A percentile compares a stretch with the other conserved stretches of the same genome.
These are phyloP conservation scores for Dryobates pubescens DNA, from an alignment of 2,797 vertebrate genomes.

Conservation along the genomic window DNA sequence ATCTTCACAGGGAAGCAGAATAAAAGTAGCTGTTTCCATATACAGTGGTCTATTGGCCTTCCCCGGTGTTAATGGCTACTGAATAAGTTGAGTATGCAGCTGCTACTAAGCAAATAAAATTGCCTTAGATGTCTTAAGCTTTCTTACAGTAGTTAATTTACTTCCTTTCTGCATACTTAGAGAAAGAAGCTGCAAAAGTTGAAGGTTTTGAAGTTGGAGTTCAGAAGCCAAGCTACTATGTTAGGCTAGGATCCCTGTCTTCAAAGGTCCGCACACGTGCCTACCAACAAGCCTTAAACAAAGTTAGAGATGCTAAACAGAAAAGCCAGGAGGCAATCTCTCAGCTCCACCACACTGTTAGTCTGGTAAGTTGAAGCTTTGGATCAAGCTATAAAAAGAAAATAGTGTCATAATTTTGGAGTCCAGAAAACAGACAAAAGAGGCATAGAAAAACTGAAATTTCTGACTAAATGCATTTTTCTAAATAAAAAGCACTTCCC, in stretches of 20 bases:
- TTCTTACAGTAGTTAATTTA: background rate
- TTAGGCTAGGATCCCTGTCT: conserved; percentile 91
- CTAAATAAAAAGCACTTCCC: background rate
- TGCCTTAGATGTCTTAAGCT: background rate
- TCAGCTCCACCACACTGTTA: conserved; percentile 84
- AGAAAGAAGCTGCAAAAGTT: conserved; percentile 80
- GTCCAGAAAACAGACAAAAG: background rate
- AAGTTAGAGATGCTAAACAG: conserved; percentile 83
- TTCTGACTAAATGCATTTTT: background rate
- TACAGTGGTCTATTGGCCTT: background rate
- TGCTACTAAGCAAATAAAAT: background rate
- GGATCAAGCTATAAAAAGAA: background rate
- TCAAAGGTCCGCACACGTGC: conserved; percentile 85
- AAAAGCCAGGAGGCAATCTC: conserved; percentile 87
- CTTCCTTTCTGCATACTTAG: conserved; percentile 64
- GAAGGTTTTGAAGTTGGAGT: conserved; percentile 79
- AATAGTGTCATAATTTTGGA: background rate
- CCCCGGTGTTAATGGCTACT: background rate
- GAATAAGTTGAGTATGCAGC: background rate
- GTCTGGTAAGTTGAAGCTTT: conserved; percentile 82
- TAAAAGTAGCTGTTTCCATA: background rate
- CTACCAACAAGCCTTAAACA: conserved; percentile 85
- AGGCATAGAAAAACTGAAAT: background rate
- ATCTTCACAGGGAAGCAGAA: background rate
- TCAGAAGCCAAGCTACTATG: conserved; percentile 84